Base-by-base conservation (phyloP, 1,140 invertebrate genomes). In the Dinothrombium tinctorium region DNA sequence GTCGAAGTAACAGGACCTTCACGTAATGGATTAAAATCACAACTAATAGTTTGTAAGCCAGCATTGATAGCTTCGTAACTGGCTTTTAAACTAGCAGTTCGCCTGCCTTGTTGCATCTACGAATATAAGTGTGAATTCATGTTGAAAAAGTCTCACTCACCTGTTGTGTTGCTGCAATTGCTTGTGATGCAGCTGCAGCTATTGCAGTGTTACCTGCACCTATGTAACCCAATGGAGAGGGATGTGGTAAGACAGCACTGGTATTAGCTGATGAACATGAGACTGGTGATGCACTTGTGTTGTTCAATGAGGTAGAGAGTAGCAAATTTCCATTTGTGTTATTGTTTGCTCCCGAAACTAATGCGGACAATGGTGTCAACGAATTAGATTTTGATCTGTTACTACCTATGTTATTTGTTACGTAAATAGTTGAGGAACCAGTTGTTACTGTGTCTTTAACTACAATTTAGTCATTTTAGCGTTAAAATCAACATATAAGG, bases 91-190 rank as follows among this genome's bases (percentile, higher is more conserved):
- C 82, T 86, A 2, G 84, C 82, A 0, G 86, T 90, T 35, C 87
- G 66, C 42, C 87, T 65, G 0, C 87, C 87, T 49, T 90, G 81
- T 53, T 84, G 81, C 76, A 92, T 86, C 68, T 76, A 37, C 15
- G 44, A 19, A 32, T 38, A 20, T 19, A 21, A 23, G 11, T 17
- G 8, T n/a, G 17, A 25, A 25, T 2, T 7, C 17, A 25, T 19
- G 24, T 38, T 6, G 8, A 5, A 24, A 37, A 19, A 36, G 7
- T 33, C 28, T 47, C n/a, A n/a, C n/a, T n/a, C 55, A 74, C 71
- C 63, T 90, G 84, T 52, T 94, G 83, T 12, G 89, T 94, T 4
- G 84, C 84, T 9, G 82, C 83, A 43, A 94, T 94, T 0, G 86
- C 86, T 58, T 94, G 86, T 17, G 83, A 87, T 0, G 86, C 86